phyloP scores from a whole-genome alignment of 1,140 invertebrate genomes.

The Calephelis nemesis region DNA sequence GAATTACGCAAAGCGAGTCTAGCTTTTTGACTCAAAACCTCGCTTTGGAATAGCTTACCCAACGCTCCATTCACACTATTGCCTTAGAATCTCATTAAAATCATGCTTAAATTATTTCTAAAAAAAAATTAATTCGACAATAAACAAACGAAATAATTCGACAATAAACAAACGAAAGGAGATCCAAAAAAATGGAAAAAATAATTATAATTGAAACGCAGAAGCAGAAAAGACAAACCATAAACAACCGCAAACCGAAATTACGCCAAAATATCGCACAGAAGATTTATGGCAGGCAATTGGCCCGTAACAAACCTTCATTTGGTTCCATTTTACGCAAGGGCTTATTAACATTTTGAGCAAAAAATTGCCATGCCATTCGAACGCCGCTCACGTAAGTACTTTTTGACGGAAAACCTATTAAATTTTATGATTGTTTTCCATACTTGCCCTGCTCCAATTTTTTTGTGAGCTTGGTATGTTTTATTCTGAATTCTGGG shows the following conservation, averaged over 20 bases:
- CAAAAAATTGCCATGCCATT: constrained; percentile 52
- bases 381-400: constrained; percentile 61
- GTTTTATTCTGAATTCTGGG: constrained; percentile 37
- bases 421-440: constrained; percentile 77
- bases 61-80: no score
- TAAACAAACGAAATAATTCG: no score
- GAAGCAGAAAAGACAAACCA: constrained; percentile 21
- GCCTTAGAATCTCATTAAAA: no score
- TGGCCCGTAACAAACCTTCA: constrained; percentile 27
- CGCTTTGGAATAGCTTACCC: no score
- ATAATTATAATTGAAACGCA: constrained; percentile 9
- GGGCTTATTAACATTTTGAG: constrained; percentile 52
- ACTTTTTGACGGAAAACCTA: constrained; percentile 73
- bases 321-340: constrained; percentile 30
- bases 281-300: constrained; percentile 31
- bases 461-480: constrained; percentile 59
- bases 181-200: neutral
- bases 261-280: constrained; percentile 25
- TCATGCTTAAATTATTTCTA: no score
- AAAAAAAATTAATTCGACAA: no score
- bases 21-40: no score
- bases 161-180: no score
- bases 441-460: constrained; percentile 74
- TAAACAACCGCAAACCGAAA: constrained; percentile 24
- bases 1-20: no score